phyloP scores from a whole-genome alignment of 2,797 vertebrate species.

The Apodemus agrarius region DNA sequence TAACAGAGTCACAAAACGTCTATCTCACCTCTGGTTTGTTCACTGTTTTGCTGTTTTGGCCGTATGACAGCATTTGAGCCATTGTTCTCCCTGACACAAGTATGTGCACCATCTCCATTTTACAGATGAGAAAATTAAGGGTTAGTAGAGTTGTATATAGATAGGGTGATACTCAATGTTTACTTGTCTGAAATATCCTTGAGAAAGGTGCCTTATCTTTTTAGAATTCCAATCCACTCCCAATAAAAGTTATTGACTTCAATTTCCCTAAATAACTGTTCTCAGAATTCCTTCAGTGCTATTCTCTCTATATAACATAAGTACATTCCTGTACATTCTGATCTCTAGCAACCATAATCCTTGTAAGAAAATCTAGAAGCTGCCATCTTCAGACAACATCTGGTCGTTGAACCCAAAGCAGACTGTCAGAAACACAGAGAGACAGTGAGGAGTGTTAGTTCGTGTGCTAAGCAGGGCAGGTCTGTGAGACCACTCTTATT shows the following conservation, averaged over 20 bases:
- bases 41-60: background rate
- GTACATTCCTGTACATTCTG: background rate
- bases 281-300: background rate
- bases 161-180: background rate
- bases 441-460: background rate
- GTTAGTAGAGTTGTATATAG: background rate
- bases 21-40: background rate
- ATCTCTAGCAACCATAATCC: background rate
- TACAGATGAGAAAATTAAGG: background rate
- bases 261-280: background rate
- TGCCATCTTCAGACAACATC: background rate
- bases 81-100: background rate
- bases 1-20: background rate
- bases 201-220: background rate
- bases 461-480: background rate
- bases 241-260: background rate
- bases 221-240: background rate
- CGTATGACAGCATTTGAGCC: background rate
- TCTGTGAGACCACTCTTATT: background rate
- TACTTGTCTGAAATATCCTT: background rate
- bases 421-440: background rate
- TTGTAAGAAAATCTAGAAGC: background rate
- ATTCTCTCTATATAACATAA: background rate
- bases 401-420: background rate
- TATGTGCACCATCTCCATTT: background rate